Evolutionary conservation across 2,113 vertebrate species (phyloP), one percentile per base, ranked within the genome.

Genomic region (Taurulus bubalis): DNA sequence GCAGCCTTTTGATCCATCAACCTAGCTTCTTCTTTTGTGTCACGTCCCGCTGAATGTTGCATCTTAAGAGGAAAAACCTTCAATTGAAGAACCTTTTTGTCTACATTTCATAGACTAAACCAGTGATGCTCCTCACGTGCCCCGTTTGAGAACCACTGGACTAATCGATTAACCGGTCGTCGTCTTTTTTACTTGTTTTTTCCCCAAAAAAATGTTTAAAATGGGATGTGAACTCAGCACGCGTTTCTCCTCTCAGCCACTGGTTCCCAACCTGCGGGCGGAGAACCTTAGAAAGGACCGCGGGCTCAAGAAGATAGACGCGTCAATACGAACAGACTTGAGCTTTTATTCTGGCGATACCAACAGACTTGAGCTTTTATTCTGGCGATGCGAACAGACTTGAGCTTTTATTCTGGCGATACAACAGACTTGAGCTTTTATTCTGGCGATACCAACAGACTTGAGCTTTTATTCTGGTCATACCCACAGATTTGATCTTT

Each of bases 231-330:
- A 42, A 47, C n/a, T 66, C n/a, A 8, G 38, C 42, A 38, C 36
- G 9, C 5, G 34, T 42, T 53, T 58, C 32, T 20, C 5, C 28
- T 77, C 40, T 49, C 1, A 20, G 32, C 4, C n/a, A 1, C 58
- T 20, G 53, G 42, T 66, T 75, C 55, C 64, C 34, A 77, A 65
- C 32, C 15, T 40, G 26, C 28, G 53, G 60, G 42, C 26, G 6
- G 8, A 2, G 32, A 36, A 22, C 55, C 51, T 8, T 6, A n/a
- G n/a, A 20, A 16, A 49, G 24, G 14, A 9, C 18, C 42, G 0
- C n/a, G 11, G 58, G 4, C 26, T n/a, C 38, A 3, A 28, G 8
- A 40, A 40, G 38, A 40, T 8, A 28, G n/a, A 5, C 15, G n/a
- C 26, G n/a, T 16, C 24, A 26, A 26, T 14, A 56, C 3, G 12